Base-by-base conservation (phyloP, 1,140 invertebrate species). In the Leptonema lineaticorne region DNA sequence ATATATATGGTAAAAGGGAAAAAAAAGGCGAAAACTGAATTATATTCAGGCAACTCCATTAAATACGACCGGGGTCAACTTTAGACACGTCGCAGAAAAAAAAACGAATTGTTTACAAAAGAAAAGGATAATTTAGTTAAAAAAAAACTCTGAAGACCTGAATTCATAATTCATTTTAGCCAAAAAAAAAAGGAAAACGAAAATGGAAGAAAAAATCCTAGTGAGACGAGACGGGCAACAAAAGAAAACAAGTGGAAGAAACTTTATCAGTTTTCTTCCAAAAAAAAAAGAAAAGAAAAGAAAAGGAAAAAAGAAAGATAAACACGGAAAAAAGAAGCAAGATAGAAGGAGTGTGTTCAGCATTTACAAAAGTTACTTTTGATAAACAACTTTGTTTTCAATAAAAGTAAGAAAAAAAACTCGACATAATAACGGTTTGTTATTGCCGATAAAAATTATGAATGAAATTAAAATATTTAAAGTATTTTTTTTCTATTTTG, bases 341-440 rank as follows among this genome's bases (percentile, higher is more conserved):
- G 18, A 11, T 20, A 26, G 50, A 26, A 22, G 20, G 50, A n/a
- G 37, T 41, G 46, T 41, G 37, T 41, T 56, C 30, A 37, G 53
- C 30, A 62, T 68, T 71, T 65, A 53, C 37, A 28, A 59, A 68
- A 71, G 69, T 68, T 60, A 68, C 69, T 71, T 68, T 68, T 71
- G 66, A 68, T 66, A 68, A 71, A 71, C 62, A 71, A 71, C 67
- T 68, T 68, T 65, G 62, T 41, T 68, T 70, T 70, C 69, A 67
- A 70, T 70, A 64, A 70, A 62, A 50, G 65, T 30, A 62, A 50
- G n/a, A n/a, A n/a, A n/a, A n/a, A n/a, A n/a, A 11, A 27, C 57
- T n/a, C 57, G 14, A 63, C 50, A 68, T 41, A 60, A 62, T 41
- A 63, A 29, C 58, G 33, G 33, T 62, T 60, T 68, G 67, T 8